These are phyloP conservation scores for Eumaeus atala DNA, from an alignment of 1,140 invertebrate species.

Conservation along the genomic window DNA sequence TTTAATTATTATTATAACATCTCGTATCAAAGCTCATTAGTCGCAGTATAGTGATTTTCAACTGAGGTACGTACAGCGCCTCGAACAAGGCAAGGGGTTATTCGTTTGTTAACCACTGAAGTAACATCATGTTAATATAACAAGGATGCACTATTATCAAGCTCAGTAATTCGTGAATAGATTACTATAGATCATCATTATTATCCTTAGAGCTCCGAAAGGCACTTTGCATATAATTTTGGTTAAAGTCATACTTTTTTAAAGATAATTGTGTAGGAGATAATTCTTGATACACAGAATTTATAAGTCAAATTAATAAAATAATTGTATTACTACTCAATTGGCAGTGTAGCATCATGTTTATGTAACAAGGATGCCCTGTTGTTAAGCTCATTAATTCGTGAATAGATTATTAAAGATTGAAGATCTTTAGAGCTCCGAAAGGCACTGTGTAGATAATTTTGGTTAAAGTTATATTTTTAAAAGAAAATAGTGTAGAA, in stretches of 20 bases:
- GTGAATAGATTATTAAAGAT: conserved; percentile 1
- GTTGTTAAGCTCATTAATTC: conserved; percentile 13
- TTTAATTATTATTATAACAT: too few relatives aligned
- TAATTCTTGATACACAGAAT: too few relatives aligned
- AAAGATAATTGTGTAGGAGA: too few relatives aligned
- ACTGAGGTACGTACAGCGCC: conserved; percentile 50
- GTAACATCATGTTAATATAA: conserved; percentile 27
- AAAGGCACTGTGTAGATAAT: neutral
- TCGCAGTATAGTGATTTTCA: conserved; percentile 49
- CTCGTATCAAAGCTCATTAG: conserved; percentile 17
- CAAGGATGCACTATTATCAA: conserved; percentile 19
- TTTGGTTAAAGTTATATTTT: too few relatives aligned
- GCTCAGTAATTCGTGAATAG: conserved; percentile 9
- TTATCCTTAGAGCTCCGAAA: neutral
- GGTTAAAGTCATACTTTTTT: too few relatives aligned
- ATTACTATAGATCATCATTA: neutral
- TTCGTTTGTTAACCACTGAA: conserved; percentile 52
- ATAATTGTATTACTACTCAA: too few relatives aligned
- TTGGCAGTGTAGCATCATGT: conserved; percentile 26
- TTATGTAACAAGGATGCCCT: conserved; percentile 25
- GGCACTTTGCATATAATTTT: neutral
- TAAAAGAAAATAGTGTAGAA: too few relatives aligned
- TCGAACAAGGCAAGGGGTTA: conserved; percentile 46
- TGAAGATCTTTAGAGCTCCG: neutral
- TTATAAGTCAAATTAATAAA: too few relatives aligned